These are phyloP conservation scores for Temnothorax rugatulus DNA, from an alignment of 2,888 invertebrate genomes.

Conservation along the genomic window DNA sequence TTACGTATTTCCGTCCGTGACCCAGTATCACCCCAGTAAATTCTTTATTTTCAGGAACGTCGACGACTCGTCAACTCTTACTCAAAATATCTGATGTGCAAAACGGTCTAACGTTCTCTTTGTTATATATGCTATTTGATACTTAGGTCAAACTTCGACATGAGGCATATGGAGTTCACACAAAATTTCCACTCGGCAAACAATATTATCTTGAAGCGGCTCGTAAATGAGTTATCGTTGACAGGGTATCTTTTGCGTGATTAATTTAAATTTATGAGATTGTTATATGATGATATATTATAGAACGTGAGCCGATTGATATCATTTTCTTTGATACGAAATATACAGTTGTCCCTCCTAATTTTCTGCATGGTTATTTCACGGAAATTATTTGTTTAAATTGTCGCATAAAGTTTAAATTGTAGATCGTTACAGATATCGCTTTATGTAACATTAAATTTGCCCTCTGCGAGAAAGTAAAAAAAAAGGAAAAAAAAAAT, in stretches of 20 bases:
- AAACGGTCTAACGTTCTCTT: neutral
- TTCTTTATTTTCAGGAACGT: conserved; percentile 1
- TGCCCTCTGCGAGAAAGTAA: neutral
- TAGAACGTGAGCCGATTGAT: neutral
- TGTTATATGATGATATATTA: too few species aligned
- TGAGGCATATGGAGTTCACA: neutral
- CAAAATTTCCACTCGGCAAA: neutral
- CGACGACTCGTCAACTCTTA: neutral
- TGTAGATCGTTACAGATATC: neutral
- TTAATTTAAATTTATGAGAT: neutral
- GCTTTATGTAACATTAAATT: neutral
- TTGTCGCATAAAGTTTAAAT: neutral
- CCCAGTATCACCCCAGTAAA: conserved; percentile 34
- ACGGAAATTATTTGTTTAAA: neutral
- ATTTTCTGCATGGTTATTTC: neutral
- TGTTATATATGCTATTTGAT: neutral
- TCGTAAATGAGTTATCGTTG: neutral
- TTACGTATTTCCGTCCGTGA: conserved; percentile 42
- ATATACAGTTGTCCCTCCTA: neutral
- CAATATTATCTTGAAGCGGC: neutral
- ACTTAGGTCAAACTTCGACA: neutral
- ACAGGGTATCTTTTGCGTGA: neutral
- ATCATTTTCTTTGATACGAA: neutral
- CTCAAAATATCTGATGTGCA: neutral
- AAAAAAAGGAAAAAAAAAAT: neutral